Evolutionary conservation across 2,797 vertebrate genomes (phyloP), one percentile per base, ranked within the genome.

Genomic region (Dipus sagitta): DNA sequence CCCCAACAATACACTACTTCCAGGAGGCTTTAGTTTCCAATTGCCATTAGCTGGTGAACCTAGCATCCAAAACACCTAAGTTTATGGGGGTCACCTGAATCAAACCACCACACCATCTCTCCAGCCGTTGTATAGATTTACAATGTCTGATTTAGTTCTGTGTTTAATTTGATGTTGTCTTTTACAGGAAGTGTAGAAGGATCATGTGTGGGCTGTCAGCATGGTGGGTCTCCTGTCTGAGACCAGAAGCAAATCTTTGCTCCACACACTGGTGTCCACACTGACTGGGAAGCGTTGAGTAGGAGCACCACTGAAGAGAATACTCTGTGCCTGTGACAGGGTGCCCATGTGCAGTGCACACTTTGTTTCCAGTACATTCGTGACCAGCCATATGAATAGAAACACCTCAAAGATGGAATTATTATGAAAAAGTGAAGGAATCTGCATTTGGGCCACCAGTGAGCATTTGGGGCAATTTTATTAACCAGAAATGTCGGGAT

Each of bases 131-230:
- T 13, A 18, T 62, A 1, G 32, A 5, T 17, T 34, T 42, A 32
- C 30, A 54, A 17, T 2, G 15, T 7, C 1, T 17, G 52, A 6
- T 52, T 54, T 12, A 9, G 11, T 77, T 67, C 9, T 21, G 1
- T 76, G n/a, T 64, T 95, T 65, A 93, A 91, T 58, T 77, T 84
- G 78, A 15, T 93, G 34, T 94, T 65, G 1, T 96, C 32, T 96
- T 65, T 96, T 95, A 24, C 52, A 98, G 98, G 95, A 90, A 90
- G 71, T 87, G 75, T 94, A 80, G 38, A 71, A 89, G 95, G 96
- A 90, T 70, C 42, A 0, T 72, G 84, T 60, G 92, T 88, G 30
- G 74, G 64, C 84, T 76, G 0, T 81, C 93, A 64, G 67, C 94
- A 96, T 94, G 90, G 94, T 58, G 13, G 89, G 93, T 67, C 93